A percentile compares a stretch with the other conserved stretches of the same genome.
Evolutionary conservation across 2,888 invertebrate genomes (phyloP).

Genomic region (Pollenia griseotomentosa): DNA sequence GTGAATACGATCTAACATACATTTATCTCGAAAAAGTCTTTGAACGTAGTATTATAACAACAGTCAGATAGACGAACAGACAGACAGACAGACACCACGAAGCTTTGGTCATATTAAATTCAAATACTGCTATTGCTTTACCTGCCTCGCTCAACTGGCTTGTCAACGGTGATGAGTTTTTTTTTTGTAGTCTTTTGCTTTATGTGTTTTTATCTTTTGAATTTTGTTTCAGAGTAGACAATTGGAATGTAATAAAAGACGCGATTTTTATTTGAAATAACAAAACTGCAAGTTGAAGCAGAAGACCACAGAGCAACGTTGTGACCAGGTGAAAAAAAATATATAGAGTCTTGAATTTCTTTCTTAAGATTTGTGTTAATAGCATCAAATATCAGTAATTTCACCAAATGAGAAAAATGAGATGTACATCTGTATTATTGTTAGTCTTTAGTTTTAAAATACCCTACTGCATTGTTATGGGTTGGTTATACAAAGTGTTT

Average conservation of each 20-base stretch:
- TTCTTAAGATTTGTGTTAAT: slow-evolving; percentile 79
- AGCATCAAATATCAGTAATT: slow-evolving; percentile 83
- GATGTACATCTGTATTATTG: neutral
- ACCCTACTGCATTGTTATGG: slow-evolving; percentile 9
- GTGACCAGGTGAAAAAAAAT: slow-evolving; percentile 11
- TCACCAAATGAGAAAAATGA: slow-evolving; percentile 74
- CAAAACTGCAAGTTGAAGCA: slow-evolving; percentile 8
- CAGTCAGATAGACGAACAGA: slow-evolving; percentile 22
- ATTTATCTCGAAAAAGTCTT: slow-evolving; percentile 49
- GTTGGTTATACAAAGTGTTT: neutral
- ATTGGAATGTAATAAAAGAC: slow-evolving; percentile 55
- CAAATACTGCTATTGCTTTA: slow-evolving; percentile 37
- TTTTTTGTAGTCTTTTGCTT: slow-evolving; percentile 10
- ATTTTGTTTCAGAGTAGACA: slow-evolving; percentile 24
- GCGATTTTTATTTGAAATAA: slow-evolving; percentile 43
- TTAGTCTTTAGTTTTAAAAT: neutral
- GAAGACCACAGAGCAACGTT: neutral
- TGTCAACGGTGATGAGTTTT: slow-evolving; percentile 65
- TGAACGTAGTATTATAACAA: slow-evolving; percentile 50
- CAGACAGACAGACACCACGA: slow-evolving; percentile 32
- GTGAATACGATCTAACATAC: slow-evolving; percentile 59
- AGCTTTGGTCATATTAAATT: slow-evolving; percentile 65
- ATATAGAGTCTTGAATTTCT: slow-evolving; percentile 57
- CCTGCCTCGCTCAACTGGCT: slow-evolving; percentile 59
- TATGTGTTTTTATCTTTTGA: neutral